Conservation (phyloP, 2,797 vertebrate genomes). For the Enteromius unitaeniatus region DNA sequence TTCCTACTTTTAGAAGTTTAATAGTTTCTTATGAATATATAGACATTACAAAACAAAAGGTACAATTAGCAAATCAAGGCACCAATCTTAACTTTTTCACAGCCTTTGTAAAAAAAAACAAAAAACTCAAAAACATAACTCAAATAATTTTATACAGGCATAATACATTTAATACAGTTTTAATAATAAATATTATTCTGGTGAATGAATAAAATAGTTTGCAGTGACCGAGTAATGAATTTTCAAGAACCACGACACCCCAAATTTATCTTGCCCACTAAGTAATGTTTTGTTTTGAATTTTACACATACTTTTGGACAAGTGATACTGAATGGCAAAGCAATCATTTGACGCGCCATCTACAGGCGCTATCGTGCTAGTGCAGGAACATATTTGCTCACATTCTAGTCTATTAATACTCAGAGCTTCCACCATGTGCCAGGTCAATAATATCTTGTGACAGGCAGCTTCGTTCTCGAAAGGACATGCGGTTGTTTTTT, state of each 20-base stretch:
- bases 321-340: neutral
- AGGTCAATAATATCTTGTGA: constrained; percentile 67
- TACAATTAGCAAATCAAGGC: neutral
- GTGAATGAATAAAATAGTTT: neutral
- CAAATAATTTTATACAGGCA: neutral
- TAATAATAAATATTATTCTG: neutral
- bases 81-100: neutral
- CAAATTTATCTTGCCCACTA: neutral
- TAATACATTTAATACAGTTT: neutral
- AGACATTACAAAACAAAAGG: neutral
- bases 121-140: neutral
- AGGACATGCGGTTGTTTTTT: constrained; percentile 36
- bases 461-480: constrained; percentile 51
- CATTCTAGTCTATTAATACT: constrained; percentile 77
- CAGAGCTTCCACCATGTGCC: constrained; percentile 54
- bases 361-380: constrained; percentile 48
- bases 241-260: neutral
- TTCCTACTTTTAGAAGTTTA: neutral
- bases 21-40: neutral
- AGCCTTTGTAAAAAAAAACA: neutral
- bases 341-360: constrained; percentile 43
- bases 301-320: neutral
- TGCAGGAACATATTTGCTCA: constrained; percentile 66
- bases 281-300: constrained; percentile 1
- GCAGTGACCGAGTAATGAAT: neutral